Percentiles rank a stretch among this genome's conserved stretches.
Evolutionary conservation across 2,888 invertebrate genomes (phyloP).

Genomic region (Nymphalis c-album): DNA sequence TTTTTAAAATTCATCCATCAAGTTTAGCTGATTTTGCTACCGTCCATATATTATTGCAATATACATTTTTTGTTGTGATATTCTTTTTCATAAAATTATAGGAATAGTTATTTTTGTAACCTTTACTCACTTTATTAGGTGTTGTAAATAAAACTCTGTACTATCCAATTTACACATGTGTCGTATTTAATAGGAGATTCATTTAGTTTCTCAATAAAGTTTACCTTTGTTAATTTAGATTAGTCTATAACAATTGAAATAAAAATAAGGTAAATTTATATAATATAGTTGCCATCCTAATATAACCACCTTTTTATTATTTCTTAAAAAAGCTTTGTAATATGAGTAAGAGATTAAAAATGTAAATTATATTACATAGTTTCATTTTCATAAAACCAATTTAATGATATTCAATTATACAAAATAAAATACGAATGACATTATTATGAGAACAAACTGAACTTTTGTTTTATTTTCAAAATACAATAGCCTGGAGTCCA

Average conservation of each 20-base stretch:
- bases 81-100: background rate
- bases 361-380: background rate
- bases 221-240: background rate
- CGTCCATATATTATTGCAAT: slow-evolving; percentile 4
- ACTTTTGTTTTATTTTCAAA: too few relatives aligned
- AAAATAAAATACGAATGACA: too few relatives aligned
- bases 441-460: too few relatives aligned
- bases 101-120: background rate
- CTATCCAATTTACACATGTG: slow-evolving; percentile 3
- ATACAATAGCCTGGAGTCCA: too few relatives aligned
- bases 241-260: background rate
- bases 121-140: background rate
- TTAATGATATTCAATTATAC: too few relatives aligned
- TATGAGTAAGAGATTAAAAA: background rate
- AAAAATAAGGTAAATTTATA: background rate
- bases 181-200: slow-evolving; percentile 1
- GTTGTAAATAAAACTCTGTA: background rate
- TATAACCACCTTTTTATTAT: background rate
- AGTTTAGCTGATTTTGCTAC: background rate
- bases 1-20: background rate
- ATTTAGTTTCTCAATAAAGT: background rate
- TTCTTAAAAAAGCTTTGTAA: background rate
- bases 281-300: slow-evolving; percentile 2
- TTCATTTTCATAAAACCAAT: background rate
- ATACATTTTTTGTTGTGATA: background rate